phyloP scores from a whole-genome alignment of 1,140 invertebrate genomes.

The Drosophila lacteicornis region DNA sequence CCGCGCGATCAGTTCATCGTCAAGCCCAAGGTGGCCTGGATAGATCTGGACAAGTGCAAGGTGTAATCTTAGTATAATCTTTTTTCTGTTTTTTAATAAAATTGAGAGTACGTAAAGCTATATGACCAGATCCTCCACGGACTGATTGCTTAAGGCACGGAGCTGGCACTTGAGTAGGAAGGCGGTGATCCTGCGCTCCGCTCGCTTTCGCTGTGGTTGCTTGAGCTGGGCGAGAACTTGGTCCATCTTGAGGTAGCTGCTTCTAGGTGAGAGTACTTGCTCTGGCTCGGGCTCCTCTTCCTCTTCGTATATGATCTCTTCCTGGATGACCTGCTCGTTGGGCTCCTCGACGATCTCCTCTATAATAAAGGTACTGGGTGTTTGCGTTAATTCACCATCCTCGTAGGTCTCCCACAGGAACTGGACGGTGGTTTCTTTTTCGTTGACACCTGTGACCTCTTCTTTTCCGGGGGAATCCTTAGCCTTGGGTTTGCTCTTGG shows the following conservation, averaged over 20 bases:
- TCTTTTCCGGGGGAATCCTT: not conserved
- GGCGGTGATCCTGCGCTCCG: conserved; percentile 69
- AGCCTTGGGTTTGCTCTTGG: conserved; percentile 13
- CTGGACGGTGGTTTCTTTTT: conserved; percentile 19
- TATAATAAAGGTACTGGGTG: conserved; percentile 48
- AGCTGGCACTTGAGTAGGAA: conserved; percentile 77
- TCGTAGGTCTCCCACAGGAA: conserved; percentile 55
- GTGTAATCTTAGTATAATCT: conserved; percentile 44
- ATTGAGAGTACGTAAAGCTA: conserved; percentile 41
- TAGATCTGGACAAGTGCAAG: conserved; percentile 75
- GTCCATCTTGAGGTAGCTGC: conserved; percentile 55
- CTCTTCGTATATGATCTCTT: conserved; percentile 67
- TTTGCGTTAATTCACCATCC: conserved; percentile 35
- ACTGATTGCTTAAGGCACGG: conserved; percentile 55
- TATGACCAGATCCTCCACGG: conserved; percentile 59
- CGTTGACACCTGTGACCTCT: not conserved
- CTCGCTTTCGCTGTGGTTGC: conserved; percentile 22
- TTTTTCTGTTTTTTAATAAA: conserved; percentile 56
- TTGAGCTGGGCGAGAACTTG: conserved; percentile 48
- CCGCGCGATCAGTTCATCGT: conserved; percentile 82
- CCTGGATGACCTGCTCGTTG: conserved; percentile 57
- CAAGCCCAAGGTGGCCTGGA: conserved; percentile 84
- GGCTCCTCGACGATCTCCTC: conserved; percentile 63
- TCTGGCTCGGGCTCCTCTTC: conserved; percentile 30
- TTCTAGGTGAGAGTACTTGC: conserved; percentile 6